A percentile compares a stretch with the other conserved stretches of the same genome.
phyloP scores from a whole-genome alignment of 2,888 invertebrate genomes.

The Andrena chrysosceles region DNA sequence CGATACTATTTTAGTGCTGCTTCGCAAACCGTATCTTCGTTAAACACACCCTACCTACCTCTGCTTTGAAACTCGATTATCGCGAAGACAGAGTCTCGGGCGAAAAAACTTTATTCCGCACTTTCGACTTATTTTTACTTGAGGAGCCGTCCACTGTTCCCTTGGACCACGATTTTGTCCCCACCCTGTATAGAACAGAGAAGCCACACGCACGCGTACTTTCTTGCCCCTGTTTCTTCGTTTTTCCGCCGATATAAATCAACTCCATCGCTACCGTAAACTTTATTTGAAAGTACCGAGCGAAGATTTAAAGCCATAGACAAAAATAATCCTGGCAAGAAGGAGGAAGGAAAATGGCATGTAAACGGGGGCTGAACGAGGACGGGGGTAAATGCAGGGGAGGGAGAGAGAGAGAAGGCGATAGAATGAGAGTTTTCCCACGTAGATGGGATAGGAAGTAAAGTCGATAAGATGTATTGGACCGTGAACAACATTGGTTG shows the following conservation, averaged over 20 bases:
- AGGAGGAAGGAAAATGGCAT: slow-evolving; percentile 55
- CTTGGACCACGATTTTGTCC: too few relatives aligned
- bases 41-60: too few relatives aligned
- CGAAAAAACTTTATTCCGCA: too few relatives aligned
- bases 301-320: slow-evolving; percentile 77
- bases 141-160: too few relatives aligned
- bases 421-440: slow-evolving; percentile 72
- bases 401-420: slow-evolving; percentile 11
- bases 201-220: slow-evolving; percentile 2
- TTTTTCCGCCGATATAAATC: slow-evolving; percentile 76
- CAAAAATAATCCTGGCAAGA: slow-evolving; percentile 76
- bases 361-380: slow-evolving; percentile 41
- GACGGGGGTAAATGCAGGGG: slow-evolving; percentile 19
- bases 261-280: slow-evolving; percentile 77
- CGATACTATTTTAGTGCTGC: too few relatives aligned
- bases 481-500: slow-evolving; percentile 75
- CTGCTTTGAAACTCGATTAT: too few relatives aligned
- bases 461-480: slow-evolving; percentile 78
- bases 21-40: too few relatives aligned
- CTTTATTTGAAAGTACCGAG: slow-evolving; percentile 79
- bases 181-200: too few relatives aligned
- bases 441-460: slow-evolving; percentile 76
- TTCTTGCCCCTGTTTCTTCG: slow-evolving; percentile 55
- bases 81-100: too few relatives aligned
- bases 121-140: too few relatives aligned